phyloP scores from a whole-genome alignment of 2,797 vertebrate species.

The Florisuga fusca region DNA sequence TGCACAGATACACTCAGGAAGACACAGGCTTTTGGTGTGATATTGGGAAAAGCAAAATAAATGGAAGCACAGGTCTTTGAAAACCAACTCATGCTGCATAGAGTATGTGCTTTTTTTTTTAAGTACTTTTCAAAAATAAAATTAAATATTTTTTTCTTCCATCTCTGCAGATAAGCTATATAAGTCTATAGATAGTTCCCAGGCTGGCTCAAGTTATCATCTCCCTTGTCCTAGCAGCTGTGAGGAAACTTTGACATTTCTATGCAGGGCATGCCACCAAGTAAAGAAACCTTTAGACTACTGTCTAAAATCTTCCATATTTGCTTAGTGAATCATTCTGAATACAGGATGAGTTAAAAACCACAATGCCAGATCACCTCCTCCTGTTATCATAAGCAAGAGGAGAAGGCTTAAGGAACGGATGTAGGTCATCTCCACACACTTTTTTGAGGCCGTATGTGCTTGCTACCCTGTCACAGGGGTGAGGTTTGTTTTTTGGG shows the following conservation, averaged over 20 bases:
- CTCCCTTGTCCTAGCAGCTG: neutral
- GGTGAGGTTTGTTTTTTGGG: neutral
- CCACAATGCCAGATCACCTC: neutral
- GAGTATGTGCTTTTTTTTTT: neutral
- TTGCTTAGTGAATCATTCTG: conserved; percentile 3
- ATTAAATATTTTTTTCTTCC: neutral
- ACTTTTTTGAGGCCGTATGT: neutral
- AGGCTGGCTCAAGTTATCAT: neutral
- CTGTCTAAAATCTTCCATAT: neutral
- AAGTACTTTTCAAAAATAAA: rapidly evolving
- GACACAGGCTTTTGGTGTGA: neutral
- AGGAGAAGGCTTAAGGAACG: neutral
- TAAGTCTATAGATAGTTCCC: neutral
- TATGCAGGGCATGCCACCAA: neutral
- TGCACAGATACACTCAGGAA: neutral
- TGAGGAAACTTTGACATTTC: neutral
- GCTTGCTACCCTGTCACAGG: neutral
- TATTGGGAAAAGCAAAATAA: neutral
- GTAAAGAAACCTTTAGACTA: neutral
- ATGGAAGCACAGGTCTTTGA: neutral
- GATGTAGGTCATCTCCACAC: neutral
- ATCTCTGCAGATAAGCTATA: neutral
- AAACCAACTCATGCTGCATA: neutral
- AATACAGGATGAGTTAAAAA: neutral
- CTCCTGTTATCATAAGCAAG: neutral